Evolutionary conservation across 2,113 vertebrate genomes (phyloP).

Genomic region (Ptychochromis oligacanthus): DNA sequence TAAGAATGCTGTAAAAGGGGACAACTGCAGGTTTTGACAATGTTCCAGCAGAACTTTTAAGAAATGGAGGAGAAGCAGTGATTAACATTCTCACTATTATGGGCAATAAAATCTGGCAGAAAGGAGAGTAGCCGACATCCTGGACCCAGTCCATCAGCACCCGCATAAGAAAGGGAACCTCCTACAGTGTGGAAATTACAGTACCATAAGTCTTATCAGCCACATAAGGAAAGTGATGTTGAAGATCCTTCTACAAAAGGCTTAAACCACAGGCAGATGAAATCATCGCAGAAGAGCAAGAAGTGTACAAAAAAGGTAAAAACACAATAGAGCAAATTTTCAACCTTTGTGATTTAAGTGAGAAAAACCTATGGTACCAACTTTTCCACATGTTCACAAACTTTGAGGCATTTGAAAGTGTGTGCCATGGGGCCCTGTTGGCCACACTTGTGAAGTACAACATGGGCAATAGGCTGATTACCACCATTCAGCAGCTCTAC

Average conservation of each 20-base stretch:
- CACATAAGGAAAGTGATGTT: neutral
- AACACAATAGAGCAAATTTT: neutral
- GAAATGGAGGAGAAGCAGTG: neutral
- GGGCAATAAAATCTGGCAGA: neutral
- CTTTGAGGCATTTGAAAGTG: neutral
- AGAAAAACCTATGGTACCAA: neutral
- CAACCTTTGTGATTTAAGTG: neutral
- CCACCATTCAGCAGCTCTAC: neutral
- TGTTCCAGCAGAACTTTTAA: neutral
- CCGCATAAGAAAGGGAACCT: neutral
- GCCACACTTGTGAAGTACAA: neutral
- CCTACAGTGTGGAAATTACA: neutral
- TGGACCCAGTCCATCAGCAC: neutral
- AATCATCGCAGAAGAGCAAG: neutral
- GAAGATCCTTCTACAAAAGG: neutral
- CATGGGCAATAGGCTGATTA: neutral
- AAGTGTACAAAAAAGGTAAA: neutral
- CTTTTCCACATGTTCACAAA: neutral
- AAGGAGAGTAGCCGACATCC: neutral
- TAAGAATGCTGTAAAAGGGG: neutral
- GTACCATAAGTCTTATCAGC: neutral
- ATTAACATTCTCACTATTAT: conserved; percentile 3
- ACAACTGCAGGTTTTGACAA: neutral
- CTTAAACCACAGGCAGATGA: neutral
- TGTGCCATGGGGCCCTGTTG: neutral